Base-by-base conservation (phyloP, 2,888 invertebrate genomes). In the Scotopteryx bipunctaria region DNA sequence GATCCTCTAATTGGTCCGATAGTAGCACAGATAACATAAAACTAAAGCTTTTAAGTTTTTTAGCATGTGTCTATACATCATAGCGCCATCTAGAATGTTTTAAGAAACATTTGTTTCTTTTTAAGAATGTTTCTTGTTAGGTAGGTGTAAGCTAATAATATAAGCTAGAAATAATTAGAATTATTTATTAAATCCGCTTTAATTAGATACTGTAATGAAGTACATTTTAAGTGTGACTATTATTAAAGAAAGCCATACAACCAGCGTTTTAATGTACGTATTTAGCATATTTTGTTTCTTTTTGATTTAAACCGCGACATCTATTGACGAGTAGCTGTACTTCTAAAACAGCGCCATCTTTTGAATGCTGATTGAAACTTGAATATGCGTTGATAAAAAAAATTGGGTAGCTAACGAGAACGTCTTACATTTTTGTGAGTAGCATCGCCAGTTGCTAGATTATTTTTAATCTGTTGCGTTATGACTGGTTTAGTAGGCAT, bases 141-240 rank as follows among this genome's bases (percentile, higher is more conserved):
- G 2, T 27, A 27, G 9, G 9, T 27, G 9, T 11, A 27, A 27
- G 3, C 25, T 37, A 11, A 33, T 37, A 13, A 15, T 33, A 15
- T 51, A 51, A 19, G 27, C 13, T 38, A 43, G 35, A 23, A 57
- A 47, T 9, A 49, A 41, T 55, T 60, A 59, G 43, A 36, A 54
- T 67, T 84, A 86, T 84, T 83, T 83, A 83, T 83, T 76, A 60
- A 76, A 77, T 69, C 57, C 74, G 83, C 83, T 86, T 86, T 86
- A 86, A 85, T 76, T 81, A 79, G 75, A 62, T 59, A 62, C 60
- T 67, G 50, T 51, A 55, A 41, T 45, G 31, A 49, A 44, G 38
- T 48, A 63, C 46, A 60, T 61, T 62, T 55, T 54, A 43, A 63
- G 43, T 44, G 55, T 53, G 43, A 46, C 41, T 51, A 57, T 44